Evolutionary conservation across 2,888 invertebrate genomes (phyloP).

Genomic region (Boloria euphrosyne): DNA sequence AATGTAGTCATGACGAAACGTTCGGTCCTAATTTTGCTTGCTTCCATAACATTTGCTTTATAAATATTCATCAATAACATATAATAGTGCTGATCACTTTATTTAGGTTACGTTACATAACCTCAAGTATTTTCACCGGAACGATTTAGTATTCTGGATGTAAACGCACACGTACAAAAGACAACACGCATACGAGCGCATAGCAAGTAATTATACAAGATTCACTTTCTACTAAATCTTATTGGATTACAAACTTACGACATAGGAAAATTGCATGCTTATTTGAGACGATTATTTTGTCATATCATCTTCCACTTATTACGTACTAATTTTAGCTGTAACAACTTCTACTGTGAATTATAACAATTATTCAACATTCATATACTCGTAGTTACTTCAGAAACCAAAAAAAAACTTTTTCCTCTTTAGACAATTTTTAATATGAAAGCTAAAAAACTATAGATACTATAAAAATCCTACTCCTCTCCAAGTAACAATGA

Average conservation of each 20-base stretch:
- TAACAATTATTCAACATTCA: too few relatives aligned
- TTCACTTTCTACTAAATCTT: conserved; percentile 45
- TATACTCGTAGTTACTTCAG: too few relatives aligned
- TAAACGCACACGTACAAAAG: conserved; percentile 33
- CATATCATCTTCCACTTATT: too few relatives aligned
- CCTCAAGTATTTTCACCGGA: conserved; percentile 66
- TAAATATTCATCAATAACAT: conserved; percentile 33
- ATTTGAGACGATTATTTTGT: too few relatives aligned
- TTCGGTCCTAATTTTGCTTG: conserved; percentile 6
- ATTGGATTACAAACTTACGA: not conserved
- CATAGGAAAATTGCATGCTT: too few relatives aligned
- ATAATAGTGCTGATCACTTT: not conserved
- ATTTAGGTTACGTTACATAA: conserved; percentile 51
- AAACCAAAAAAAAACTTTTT: too few relatives aligned
- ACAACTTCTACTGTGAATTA: too few relatives aligned
- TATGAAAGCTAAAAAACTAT: too few relatives aligned
- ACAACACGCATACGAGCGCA: conserved; percentile 17
- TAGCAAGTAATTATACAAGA: conserved; percentile 16
- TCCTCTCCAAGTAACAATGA: not conserved
- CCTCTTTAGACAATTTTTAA: too few relatives aligned
- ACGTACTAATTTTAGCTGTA: too few relatives aligned
- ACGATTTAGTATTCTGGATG: conserved; percentile 64
- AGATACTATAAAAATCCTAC: not conserved
- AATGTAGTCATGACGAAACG: not conserved
- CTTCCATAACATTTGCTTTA: conserved; percentile 4